These are phyloP conservation scores for Nasonia vitripennis DNA, from an alignment of 1,140 invertebrate genomes.

Conservation along the genomic window DNA sequence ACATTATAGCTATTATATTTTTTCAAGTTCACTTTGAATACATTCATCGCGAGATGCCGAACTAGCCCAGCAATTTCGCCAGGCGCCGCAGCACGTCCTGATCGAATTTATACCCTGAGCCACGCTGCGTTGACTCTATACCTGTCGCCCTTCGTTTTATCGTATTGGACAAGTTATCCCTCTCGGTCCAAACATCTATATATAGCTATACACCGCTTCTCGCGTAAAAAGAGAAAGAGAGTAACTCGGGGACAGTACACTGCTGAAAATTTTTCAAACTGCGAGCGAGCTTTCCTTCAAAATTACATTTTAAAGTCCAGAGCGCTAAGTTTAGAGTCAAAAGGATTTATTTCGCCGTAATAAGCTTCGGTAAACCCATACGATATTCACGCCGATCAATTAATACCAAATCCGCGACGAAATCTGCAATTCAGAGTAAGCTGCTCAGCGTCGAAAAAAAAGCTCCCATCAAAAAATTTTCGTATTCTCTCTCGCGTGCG, in stretches of 20 bases:
- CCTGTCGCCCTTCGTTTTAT: constrained; percentile 12
- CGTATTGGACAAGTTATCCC: constrained; percentile 29
- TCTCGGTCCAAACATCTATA: not conserved
- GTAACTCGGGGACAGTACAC: not conserved
- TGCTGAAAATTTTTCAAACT: constrained; percentile 41
- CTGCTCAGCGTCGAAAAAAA: not conserved
- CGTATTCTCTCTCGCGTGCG: not conserved
- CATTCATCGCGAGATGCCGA: not conserved
- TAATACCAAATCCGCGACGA: too few relatives aligned
- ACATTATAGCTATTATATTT: too few relatives aligned
- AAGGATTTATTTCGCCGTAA: not conserved
- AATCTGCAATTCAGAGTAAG: not conserved
- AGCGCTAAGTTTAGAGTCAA: not conserved
- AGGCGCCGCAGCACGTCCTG: not conserved
- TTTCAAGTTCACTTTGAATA: not conserved
- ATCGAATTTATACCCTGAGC: constrained; percentile 31
- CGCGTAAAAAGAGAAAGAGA: constrained; percentile 2
- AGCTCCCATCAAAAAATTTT: not conserved
- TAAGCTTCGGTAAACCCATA: too few relatives aligned
- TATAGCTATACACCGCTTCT: not conserved
- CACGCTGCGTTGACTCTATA: constrained; percentile 16
- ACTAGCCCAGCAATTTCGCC: too few relatives aligned
- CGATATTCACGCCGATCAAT: not conserved
- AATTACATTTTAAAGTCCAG: constrained; percentile 29
- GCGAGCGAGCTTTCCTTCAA: not conserved